Percentiles rank a stretch among this genome's conserved stretches.
These are phyloP conservation scores for Calidris pygmaea DNA, from an alignment of 2,113 vertebrate genomes.

Conservation along the genomic window DNA sequence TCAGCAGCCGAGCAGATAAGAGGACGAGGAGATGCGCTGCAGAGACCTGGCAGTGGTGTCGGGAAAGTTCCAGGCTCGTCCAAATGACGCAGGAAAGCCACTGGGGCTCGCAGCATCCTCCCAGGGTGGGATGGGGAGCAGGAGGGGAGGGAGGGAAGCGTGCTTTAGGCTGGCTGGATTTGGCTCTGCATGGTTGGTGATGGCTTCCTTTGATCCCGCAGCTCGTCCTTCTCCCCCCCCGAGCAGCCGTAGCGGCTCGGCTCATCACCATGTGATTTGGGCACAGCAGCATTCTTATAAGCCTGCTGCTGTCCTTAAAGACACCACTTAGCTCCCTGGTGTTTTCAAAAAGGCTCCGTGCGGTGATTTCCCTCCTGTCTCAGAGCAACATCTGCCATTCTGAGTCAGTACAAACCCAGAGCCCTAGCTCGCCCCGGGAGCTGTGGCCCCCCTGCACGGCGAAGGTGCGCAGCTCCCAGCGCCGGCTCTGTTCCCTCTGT, in stretches of 20 bases:
- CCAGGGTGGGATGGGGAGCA: accelerated
- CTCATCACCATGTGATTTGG: neutral
- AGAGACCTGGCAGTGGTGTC: neutral
- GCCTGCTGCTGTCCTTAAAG: neutral
- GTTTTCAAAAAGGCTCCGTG: neutral
- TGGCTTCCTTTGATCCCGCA: neutral
- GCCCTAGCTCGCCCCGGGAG: neutral
- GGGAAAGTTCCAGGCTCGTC: neutral
- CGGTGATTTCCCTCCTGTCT: neutral
- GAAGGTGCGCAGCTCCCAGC: neutral
- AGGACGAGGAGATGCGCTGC: neutral
- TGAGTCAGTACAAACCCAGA: neutral
- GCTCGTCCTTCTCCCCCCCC: neutral
- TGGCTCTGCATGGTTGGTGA: neutral
- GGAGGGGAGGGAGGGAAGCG: neutral
- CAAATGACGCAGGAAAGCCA: neutral
- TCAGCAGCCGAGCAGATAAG: neutral
- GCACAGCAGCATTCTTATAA: constrained; percentile 23
- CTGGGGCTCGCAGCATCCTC: neutral
- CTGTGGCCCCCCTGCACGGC: neutral
- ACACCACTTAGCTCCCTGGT: constrained; percentile 9
- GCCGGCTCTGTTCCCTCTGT: neutral
- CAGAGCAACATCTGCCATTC: neutral
- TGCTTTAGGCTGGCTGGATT: neutral
- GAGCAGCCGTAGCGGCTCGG: neutral